Percentiles rank a stretch among this genome's conserved stretches.
phyloP scores from a whole-genome alignment of 2,888 invertebrate genomes.

The Lasioglossum vierecki region DNA sequence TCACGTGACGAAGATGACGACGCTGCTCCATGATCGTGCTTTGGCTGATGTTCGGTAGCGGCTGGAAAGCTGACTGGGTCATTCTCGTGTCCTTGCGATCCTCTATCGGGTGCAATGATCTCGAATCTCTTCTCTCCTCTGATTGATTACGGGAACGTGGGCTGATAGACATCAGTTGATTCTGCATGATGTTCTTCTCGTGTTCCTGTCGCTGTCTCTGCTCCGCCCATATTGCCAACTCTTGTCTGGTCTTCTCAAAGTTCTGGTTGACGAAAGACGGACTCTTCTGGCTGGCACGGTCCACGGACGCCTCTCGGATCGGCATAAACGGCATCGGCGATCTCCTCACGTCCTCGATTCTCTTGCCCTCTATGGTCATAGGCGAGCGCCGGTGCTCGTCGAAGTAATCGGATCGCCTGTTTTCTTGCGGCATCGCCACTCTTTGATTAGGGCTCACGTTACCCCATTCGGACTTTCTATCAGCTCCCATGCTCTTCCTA shows the following conservation, averaged over 20 bases:
- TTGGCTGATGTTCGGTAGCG: slow-evolving; percentile 81
- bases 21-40: slow-evolving; percentile 82
- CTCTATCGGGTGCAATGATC: slow-evolving; percentile 67
- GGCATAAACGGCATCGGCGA: slow-evolving; percentile 82
- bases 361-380: slow-evolving; percentile 79
- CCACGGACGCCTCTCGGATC: slow-evolving; percentile 77
- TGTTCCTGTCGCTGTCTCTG: slow-evolving; percentile 82
- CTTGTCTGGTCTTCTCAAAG: slow-evolving; percentile 82
- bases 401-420: slow-evolving; percentile 81
- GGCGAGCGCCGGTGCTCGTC: slow-evolving; percentile 82
- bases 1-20: slow-evolving; percentile 81
- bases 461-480: slow-evolving; percentile 79
- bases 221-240: slow-evolving; percentile 82
- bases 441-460: slow-evolving; percentile 81
- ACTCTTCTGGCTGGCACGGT: slow-evolving; percentile 79
- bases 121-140: slow-evolving; percentile 77
- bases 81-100: slow-evolving; percentile 78
- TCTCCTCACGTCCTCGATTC: slow-evolving; percentile 79
- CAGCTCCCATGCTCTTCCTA: slow-evolving; percentile 74
- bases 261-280: slow-evolving; percentile 79
- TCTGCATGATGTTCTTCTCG: slow-evolving; percentile 76
- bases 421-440: slow-evolving; percentile 76
- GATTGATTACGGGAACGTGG: slow-evolving; percentile 80
- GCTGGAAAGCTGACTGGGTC: slow-evolving; percentile 80
- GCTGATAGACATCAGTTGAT: slow-evolving; percentile 77